Conservation (phyloP, 2,113 vertebrate species). For the Tragelaphus strepsiceros region DNA sequence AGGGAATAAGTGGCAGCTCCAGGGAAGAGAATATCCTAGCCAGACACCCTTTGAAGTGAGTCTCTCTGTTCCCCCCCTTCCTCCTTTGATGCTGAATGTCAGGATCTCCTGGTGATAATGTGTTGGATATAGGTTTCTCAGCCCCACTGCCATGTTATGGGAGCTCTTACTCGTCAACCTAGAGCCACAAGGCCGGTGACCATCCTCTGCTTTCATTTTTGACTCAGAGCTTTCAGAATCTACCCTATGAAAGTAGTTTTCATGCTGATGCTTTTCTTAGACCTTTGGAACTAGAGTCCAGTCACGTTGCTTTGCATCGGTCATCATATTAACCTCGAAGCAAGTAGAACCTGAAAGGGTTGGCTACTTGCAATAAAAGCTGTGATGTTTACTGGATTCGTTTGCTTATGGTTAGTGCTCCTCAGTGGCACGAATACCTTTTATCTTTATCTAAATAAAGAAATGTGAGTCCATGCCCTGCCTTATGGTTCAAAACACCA, state of each 20-base stretch:
- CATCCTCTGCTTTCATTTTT: background rate
- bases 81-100: slow-evolving; percentile 73
- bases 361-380: background rate
- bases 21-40: slow-evolving; percentile 18
- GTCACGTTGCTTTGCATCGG: background rate
- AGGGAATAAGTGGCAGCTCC: slow-evolving; percentile 16
- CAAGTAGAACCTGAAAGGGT: background rate
- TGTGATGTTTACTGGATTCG: background rate
- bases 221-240: background rate
- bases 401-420: background rate
- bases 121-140: background rate
- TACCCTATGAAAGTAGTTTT: background rate
- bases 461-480: background rate
- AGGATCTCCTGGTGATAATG: slow-evolving; percentile 66
- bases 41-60: slow-evolving; percentile 59
- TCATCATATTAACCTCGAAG: background rate
- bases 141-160: background rate
- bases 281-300: background rate
- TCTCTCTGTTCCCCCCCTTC: slow-evolving; percentile 24
- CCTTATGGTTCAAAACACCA: background rate
- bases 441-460: background rate
- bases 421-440: background rate
- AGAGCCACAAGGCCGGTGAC: background rate
- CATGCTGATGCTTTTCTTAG: background rate
- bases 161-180: background rate